Base-by-base conservation (phyloP, 2,888 invertebrate genomes). In the Zaprionus bogoriensis region DNA sequence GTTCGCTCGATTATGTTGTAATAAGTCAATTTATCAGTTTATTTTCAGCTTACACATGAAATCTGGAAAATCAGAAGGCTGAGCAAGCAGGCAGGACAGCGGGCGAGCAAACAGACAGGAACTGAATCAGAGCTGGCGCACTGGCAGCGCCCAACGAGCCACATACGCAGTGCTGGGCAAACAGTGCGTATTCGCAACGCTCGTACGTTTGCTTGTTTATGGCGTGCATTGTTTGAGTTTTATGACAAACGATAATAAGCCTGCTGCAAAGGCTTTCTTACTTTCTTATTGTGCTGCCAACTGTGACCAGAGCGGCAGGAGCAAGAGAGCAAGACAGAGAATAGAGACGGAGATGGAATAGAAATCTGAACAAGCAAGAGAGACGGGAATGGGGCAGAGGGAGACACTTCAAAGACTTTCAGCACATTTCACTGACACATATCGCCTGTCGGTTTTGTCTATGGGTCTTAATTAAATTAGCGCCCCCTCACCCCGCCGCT, bases 391-490 rank as follows among this genome's bases (percentile, higher is more conserved):
- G 3, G n/a, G 14, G n/a, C 42, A 17, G 4, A 14, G 36, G 36
- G 14, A 46, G 47, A 41, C 57, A 62, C 61, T 76, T 68, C 57
- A 69, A 74, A 68, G 75, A 68, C 81, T 42, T 70, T 63, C 61
- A 63, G 55, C 81, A 87, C 81, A 82, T 50, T 57, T 57, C 19
- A 50, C 23, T 77, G 81, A 73, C 81, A 75, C 77, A 86, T 80
- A 77, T 80, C 69, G 77, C 39, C 57, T 46, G 73, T 41, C 62
- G 51, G 28, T 65, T 51, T 41, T 14, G 42, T 44, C 42, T 44
- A 58, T 59, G 60, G 54, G 27, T 62, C 74, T 87, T 87, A 82
- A 82, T 82, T 82, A 82, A 82, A 82, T 82, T 82, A 87, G 71
- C 61, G 67, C 61, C 25, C n/a, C 36, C 38, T 45, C 46, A 14